Evolutionary conservation across 2,797 vertebrate genomes (phyloP).

Genomic region (Onychomys arenicola): DNA sequence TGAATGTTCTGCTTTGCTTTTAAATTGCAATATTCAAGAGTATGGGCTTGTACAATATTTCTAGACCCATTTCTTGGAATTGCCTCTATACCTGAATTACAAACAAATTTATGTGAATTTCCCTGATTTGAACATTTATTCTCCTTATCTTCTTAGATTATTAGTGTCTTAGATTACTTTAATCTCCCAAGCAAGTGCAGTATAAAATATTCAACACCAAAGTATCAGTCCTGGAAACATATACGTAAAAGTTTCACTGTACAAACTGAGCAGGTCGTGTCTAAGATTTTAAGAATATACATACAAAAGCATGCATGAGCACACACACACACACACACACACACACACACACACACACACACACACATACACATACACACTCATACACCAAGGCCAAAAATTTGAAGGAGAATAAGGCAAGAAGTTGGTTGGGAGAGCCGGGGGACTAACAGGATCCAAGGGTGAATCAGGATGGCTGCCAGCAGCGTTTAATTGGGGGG

Average conservation of each 20-base stretch:
- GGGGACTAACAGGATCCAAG: accelerated
- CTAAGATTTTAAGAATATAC: neutral
- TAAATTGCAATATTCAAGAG: conserved; percentile 8
- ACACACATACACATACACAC: no score
- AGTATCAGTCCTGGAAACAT: neutral
- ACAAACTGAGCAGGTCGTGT: no score
- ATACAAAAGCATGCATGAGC: neutral
- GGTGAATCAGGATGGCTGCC: neutral
- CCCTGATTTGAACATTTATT: neutral
- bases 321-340: no score
- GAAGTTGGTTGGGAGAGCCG: no score
- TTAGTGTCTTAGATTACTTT: neutral
- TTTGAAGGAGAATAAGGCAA: neutral
- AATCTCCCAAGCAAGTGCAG: neutral
- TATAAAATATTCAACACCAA: neutral
- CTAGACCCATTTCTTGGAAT: neutral
- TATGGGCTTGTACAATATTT: neutral
- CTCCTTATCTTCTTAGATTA: neutral
- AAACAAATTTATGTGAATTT: conserved; percentile 10
- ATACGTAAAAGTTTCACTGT: no score
- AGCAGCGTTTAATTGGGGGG: neutral
- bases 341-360: no score
- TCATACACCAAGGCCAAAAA: neutral
- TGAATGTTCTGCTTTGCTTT: neutral
- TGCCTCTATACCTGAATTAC: neutral